phyloP scores from a whole-genome alignment of 2,797 vertebrate genomes.

The Nasua narica region DNA sequence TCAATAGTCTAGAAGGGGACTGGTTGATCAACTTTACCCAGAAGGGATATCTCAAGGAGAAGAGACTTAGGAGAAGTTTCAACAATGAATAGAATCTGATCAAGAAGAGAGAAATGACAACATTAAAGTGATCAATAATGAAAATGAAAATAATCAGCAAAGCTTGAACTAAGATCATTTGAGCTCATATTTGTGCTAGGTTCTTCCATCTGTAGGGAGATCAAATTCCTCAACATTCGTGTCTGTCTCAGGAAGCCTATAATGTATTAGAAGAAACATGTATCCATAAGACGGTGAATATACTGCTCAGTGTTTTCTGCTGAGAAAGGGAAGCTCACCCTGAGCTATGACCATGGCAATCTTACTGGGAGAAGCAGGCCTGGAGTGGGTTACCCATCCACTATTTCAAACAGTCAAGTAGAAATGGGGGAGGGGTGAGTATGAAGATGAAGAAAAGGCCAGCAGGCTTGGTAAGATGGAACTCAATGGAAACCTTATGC shows the following conservation, averaged over 20 bases:
- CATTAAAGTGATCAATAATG: not conserved
- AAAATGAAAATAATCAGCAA: not conserved
- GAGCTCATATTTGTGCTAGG: not conserved
- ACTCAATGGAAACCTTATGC: not conserved
- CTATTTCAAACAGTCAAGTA: not conserved
- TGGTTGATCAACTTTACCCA: not conserved
- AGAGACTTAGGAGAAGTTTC: not conserved
- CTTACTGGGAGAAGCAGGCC: not conserved
- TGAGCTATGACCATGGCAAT: not conserved
- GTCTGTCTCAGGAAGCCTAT: not conserved
- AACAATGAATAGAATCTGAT: not conserved
- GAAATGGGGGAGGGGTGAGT: not conserved
- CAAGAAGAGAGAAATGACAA: not conserved
- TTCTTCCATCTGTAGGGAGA: not conserved
- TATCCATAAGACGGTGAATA: not conserved
- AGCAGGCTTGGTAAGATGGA: not conserved
- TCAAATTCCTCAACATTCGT: not conserved
- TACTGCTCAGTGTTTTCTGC: not conserved
- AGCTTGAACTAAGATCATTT: not conserved
- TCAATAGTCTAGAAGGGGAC: not conserved
- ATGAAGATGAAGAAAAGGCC: not conserved
- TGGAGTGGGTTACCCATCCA: not conserved
- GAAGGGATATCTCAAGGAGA: not conserved
- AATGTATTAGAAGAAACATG: not conserved
- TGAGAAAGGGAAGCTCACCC: not conserved